Evolutionary conservation across 2,113 vertebrate genomes (phyloP), one percentile per base, ranked within the genome.

Genomic region (Oriolus oriolus): DNA sequence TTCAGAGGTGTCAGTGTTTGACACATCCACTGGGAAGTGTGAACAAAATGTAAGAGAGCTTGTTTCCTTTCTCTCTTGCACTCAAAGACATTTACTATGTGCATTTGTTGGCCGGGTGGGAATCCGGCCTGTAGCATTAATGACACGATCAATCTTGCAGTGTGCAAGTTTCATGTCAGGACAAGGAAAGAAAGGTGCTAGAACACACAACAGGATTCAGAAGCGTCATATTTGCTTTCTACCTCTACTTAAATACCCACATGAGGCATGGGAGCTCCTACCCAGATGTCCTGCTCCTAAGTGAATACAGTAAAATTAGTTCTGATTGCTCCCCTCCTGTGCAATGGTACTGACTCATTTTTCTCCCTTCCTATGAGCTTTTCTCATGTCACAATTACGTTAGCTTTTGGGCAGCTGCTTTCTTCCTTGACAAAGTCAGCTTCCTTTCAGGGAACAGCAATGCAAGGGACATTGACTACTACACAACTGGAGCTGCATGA

Each of bases 11-110:
- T 92, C 76, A 78, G 20, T 30, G 33, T 91, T 96, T 92, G 47
- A 97, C 84, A 93, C 80, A 81, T 86, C 84, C 84, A 37, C 68
- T 52, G 52, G 35, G 8, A 95, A 90, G 91, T 19, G 86, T 22
- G 91, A 97, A 90, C 91, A 92, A 96, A 95, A 90, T 71, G 89
- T 31, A 56, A 49, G 28, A 44, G 56, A 95, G 33, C 60, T 89
- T 52, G 33, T 75, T 94, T 95, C 91, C 91, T 87, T 87, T 66
- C 80, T 59, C 16, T 45, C 79, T 84, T 47, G 44, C 76, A 49
- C 35, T 70, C 6, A 0, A 50, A 70, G 39, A 52, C 73, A 82
- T 91, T 95, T 95, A 75, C 64, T 87, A 31, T 27, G 31, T 1
- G 3, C 95, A 84, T 95, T 87, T 92, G 86, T 70, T 31, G 1